phyloP scores from a whole-genome alignment of 2,113 vertebrate genomes.

The Proterorhinus semilunaris region DNA sequence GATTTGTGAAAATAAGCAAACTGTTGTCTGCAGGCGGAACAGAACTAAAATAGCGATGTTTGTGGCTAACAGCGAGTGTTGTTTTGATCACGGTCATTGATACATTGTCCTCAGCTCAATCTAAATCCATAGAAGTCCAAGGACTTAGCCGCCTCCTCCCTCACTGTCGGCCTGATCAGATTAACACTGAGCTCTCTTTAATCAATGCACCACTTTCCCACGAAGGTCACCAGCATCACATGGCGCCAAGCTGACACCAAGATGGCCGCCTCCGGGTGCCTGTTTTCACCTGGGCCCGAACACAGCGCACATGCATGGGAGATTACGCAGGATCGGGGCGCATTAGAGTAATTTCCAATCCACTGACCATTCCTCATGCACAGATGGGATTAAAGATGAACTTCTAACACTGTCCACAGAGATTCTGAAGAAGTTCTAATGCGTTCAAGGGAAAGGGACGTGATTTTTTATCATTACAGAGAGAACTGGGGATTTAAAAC shows the following conservation, averaged over 20 bases:
- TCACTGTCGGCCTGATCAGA: conserved; percentile 20
- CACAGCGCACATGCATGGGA: conserved; percentile 39
- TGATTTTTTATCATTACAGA: conserved; percentile 18
- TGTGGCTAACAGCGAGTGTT: too few relatives aligned
- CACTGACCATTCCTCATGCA: conserved; percentile 58
- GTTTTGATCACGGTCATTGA: background rate
- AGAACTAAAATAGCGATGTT: too few relatives aligned
- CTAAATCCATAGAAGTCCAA: background rate
- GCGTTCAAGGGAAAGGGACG: conserved; percentile 38
- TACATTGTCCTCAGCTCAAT: too few relatives aligned
- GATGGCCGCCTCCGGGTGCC: conserved; percentile 9
- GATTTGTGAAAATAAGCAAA: too few relatives aligned
- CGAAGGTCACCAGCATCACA: conserved; percentile 37
- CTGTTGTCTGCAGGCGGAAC: too few relatives aligned
- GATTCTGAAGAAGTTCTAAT: conserved; percentile 41
- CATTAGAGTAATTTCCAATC: conserved; percentile 67
- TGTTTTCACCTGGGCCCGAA: conserved; percentile 44
- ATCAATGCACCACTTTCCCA: conserved; percentile 34
- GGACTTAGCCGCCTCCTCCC: conserved; percentile 7
- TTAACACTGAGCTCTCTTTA: conserved; percentile 30
- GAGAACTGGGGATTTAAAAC: conserved; percentile 2
- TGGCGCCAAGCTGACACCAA: conserved; percentile 39
- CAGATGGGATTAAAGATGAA: conserved; percentile 66
- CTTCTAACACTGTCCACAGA: conserved; percentile 43
- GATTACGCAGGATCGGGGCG: conserved; percentile 50